Conservation (phyloP, 2,888 invertebrate species). For the Halictus ligatus region DNA sequence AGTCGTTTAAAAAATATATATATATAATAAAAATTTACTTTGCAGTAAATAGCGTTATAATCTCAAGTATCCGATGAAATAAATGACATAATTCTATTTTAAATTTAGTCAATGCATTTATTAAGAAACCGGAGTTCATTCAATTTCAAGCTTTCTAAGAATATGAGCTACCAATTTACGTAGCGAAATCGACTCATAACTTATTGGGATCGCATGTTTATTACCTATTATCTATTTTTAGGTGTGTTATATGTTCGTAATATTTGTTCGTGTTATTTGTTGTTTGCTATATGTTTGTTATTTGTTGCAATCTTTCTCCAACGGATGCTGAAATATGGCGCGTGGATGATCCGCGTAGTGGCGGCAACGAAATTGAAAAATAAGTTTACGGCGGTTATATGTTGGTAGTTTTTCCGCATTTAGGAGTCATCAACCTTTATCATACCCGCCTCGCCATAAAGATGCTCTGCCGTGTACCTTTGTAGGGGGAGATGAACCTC, state of each 20-base stretch:
- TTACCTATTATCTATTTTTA: not conserved
- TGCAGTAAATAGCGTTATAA: too few relatives aligned
- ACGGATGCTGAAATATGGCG: not conserved
- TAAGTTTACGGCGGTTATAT: constrained; percentile 63
- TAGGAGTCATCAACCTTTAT: constrained; percentile 68
- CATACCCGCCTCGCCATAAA: constrained; percentile 59
- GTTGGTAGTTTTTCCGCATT: constrained; percentile 46
- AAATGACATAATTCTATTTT: not conserved
- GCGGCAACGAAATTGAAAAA: constrained; percentile 67
- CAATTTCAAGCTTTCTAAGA: not conserved
- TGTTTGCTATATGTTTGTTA: not conserved
- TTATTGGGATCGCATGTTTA: not conserved
- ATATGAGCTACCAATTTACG: not conserved
- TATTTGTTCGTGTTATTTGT: too few relatives aligned
- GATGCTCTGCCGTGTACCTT: constrained; percentile 33
- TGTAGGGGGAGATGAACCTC: constrained; percentile 33
- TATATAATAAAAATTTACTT: too few relatives aligned
- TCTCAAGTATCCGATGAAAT: too few relatives aligned
- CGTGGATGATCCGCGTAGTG: not conserved
- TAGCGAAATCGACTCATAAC: not conserved
- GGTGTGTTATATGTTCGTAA: not conserved
- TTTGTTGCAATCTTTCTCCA: not conserved
- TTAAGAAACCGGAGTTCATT: not conserved
- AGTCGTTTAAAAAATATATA: not conserved
- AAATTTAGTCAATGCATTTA: not conserved